These are phyloP conservation scores for Reticulitermes speratus DNA, from an alignment of 1,140 invertebrate genomes.

Conservation along the genomic window DNA sequence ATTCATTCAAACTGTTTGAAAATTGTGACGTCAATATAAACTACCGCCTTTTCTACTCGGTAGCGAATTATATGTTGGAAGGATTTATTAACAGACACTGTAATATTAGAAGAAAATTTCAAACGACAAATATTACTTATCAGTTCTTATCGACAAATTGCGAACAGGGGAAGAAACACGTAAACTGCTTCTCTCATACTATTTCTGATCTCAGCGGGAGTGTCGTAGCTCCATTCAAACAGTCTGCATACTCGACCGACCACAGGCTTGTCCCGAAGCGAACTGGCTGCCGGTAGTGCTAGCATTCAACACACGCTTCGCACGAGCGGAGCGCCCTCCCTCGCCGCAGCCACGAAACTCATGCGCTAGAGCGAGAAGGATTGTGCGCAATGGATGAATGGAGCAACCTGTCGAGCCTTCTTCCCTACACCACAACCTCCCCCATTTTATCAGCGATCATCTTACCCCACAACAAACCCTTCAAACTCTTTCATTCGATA, in stretches of 20 bases:
- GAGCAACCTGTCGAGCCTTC: not conserved
- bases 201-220: not conserved
- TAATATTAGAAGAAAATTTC: not conserved
- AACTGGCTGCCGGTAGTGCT: not conserved
- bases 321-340: not conserved
- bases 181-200: not conserved
- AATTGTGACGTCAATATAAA: not conserved
- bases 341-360: not conserved
- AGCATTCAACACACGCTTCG: not conserved
- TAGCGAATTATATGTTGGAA: not conserved
- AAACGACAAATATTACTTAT: not conserved
- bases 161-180: not conserved
- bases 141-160: not conserved
- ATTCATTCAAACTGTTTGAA: not conserved
- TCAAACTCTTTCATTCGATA: not conserved
- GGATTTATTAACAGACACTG: not conserved
- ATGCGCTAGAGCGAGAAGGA: not conserved
- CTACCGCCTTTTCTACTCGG: not conserved
- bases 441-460: constrained; percentile 2
- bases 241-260: not conserved
- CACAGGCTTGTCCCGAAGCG: constrained; percentile 5
- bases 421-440: not conserved
- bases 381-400: constrained; percentile 7
- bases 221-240: not conserved
- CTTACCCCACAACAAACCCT: not conserved